Conservation (phyloP, 2,888 invertebrate genomes). For the Caenorhabditis virilis region DNA sequence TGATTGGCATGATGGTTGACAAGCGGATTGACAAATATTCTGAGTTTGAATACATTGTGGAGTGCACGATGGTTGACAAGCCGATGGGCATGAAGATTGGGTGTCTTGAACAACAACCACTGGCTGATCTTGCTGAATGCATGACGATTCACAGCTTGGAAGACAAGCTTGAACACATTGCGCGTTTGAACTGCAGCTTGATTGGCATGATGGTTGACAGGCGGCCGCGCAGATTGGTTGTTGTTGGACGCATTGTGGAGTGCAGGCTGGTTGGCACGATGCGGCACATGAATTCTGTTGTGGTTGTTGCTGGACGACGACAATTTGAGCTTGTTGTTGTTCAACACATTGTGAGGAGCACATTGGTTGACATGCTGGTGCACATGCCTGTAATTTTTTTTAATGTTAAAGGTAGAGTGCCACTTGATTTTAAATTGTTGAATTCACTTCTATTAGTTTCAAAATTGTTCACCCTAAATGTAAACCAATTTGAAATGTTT, state of each 20-base stretch:
- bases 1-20: slow-evolving; percentile 54
- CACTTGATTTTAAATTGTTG: too few species aligned
- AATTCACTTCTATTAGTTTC: too few species aligned
- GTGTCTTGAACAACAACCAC: slow-evolving; percentile 1
- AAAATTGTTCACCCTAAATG: too few species aligned
- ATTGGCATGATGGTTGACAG: slow-evolving; percentile 49
- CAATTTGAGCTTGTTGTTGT: slow-evolving; percentile 46
- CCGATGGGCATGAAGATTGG: slow-evolving; percentile 14
- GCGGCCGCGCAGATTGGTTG: slow-evolving; percentile 47
- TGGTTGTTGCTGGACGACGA: slow-evolving; percentile 41
- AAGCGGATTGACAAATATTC: slow-evolving; percentile 54
- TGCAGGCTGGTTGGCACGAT: slow-evolving; percentile 46
- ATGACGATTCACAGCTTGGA: slow-evolving; percentile 50
- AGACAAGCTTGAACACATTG: slow-evolving; percentile 44
- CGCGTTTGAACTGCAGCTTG: slow-evolving; percentile 34
- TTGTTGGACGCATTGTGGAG: slow-evolving; percentile 44
- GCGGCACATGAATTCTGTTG: slow-evolving; percentile 22
- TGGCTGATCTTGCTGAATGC: slow-evolving; percentile 22
- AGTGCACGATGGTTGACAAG: slow-evolving; percentile 53
- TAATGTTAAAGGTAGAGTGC: not conserved
- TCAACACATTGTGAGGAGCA: slow-evolving; percentile 49
- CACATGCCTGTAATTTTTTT: slow-evolving; percentile 8
- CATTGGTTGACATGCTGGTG: slow-evolving; percentile 55
- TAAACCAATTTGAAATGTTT: too few species aligned
- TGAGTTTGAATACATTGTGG: slow-evolving; percentile 58